Conservation (phyloP, 2,888 invertebrate species). For the Yponomeuta plumbellus region DNA sequence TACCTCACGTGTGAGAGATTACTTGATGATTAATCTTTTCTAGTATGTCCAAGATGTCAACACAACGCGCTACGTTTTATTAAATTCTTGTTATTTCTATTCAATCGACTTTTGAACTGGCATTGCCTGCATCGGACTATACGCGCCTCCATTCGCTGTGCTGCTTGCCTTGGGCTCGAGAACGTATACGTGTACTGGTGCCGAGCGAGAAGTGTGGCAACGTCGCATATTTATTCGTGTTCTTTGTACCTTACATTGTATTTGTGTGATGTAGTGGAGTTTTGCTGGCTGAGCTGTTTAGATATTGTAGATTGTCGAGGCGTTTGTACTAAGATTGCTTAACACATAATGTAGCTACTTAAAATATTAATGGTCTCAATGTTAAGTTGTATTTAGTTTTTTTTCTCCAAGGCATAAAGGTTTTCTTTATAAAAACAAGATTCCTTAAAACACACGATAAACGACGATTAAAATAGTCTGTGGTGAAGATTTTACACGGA, state of each 20-base stretch:
- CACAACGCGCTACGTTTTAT: background rate
- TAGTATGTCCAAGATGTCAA: no score
- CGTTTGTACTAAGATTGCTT: background rate
- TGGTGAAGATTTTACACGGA: no score
- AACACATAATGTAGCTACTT: no score
- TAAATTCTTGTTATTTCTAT: background rate
- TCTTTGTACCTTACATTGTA: conserved; percentile 13
- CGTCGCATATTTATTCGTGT: conserved; percentile 17
- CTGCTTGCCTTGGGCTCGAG: conserved; percentile 13
- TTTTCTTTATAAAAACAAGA: no score
- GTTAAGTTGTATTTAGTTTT: no score
- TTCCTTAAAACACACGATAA: no score
- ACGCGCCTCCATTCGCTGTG: conserved; percentile 6
- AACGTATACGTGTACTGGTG: conserved; percentile 9
- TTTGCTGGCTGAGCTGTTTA: background rate
- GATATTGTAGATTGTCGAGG: background rate
- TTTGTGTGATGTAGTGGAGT: conserved; percentile 9
- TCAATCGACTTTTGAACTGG: background rate
- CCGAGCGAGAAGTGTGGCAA: conserved; percentile 16
- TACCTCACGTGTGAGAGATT: background rate
- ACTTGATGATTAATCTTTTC: background rate
- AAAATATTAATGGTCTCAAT: no score
- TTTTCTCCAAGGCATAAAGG: no score
- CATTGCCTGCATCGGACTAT: background rate
- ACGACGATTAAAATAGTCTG: no score